Percentiles rank a stretch among this genome's conserved stretches.
Conservation (phyloP, 2,113 vertebrate species). For the Eleginops maclovinus region DNA sequence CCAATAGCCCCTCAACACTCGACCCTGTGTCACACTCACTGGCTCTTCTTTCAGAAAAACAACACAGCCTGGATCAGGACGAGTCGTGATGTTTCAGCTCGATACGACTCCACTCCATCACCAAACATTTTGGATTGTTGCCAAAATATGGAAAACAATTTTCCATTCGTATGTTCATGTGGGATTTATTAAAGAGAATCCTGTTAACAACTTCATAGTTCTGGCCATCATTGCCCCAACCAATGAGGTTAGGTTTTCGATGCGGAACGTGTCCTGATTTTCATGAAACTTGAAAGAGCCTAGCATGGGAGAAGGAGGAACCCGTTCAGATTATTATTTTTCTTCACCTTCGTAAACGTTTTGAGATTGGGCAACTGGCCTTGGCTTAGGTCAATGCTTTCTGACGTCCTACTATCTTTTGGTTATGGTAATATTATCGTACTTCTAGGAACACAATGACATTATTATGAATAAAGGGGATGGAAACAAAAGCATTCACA, state of each 20-base stretch:
- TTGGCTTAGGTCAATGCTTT: no score
- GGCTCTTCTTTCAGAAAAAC: constrained; percentile 2
- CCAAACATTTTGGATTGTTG: background rate
- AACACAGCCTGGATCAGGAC: constrained; percentile 4
- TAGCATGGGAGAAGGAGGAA: no score
- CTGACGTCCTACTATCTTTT: background rate
- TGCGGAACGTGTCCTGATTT: background rate
- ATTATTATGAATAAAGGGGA: background rate
- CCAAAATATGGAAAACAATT: background rate
- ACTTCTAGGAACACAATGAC: background rate
- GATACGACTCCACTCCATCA: background rate
- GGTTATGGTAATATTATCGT: background rate
- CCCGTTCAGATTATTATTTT: no score
- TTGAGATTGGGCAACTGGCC: no score
- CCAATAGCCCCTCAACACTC: background rate
- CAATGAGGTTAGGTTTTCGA: background rate
- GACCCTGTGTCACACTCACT: constrained; percentile 17
- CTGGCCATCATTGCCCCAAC: background rate
- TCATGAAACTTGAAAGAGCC: no score
- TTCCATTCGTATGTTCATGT: background rate
- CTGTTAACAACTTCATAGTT: background rate
- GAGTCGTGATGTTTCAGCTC: background rate
- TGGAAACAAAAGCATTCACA: background rate
- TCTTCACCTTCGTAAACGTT: no score
- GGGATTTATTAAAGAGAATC: background rate